These are phyloP conservation scores for Erebia ligea DNA, from an alignment of 2,888 invertebrate genomes.

Conservation along the genomic window DNA sequence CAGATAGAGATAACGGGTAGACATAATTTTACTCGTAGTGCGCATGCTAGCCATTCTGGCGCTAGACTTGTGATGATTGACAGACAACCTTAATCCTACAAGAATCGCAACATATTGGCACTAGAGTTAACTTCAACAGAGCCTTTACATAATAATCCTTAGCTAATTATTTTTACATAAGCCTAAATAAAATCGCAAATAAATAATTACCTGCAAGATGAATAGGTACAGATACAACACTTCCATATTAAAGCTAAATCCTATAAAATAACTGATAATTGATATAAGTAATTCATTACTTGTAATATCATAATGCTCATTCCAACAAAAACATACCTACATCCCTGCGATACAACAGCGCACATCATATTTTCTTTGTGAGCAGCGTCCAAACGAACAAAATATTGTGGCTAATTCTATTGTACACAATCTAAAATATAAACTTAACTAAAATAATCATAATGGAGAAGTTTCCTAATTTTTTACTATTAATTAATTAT, in stretches of 20 bases:
- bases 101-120: slow-evolving; percentile 14
- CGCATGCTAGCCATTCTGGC: too few species aligned
- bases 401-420: too few species aligned
- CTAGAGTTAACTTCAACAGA: slow-evolving; percentile 2
- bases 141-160: background rate
- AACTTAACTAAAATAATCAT: too few species aligned
- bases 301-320: background rate
- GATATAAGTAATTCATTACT: background rate
- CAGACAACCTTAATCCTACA: slow-evolving; percentile 1
- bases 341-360: slow-evolving; percentile 2
- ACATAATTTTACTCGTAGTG: too few species aligned
- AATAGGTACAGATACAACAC: background rate
- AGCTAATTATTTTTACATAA: background rate
- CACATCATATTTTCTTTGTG: background rate
- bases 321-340: background rate
- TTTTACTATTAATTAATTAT: too few species aligned
- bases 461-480: too few species aligned
- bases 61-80: slow-evolving; percentile 22
- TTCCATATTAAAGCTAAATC: background rate
- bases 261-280: background rate
- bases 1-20: too few species aligned
- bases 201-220: slow-evolving; percentile 1
- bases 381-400: background rate
- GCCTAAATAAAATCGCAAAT: slow-evolving; percentile 2
- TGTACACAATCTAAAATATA: too few species aligned